A percentile compares a stretch with the other conserved stretches of the same genome.
These are phyloP conservation scores for Chascanopsetta lugubris DNA, from an alignment of 2,113 vertebrate species.

Conservation along the genomic window DNA sequence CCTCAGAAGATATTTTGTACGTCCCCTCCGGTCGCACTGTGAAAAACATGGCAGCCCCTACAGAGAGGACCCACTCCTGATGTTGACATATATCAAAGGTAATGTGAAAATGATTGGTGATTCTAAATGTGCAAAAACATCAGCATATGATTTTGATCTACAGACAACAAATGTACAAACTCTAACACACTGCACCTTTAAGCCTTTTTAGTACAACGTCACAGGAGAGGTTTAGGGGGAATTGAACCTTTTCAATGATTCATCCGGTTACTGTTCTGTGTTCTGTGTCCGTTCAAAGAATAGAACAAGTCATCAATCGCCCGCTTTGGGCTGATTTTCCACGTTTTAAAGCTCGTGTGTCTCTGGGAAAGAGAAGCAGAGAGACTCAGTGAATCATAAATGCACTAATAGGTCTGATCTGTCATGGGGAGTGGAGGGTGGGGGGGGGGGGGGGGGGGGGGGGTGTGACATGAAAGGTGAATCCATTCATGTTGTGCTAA, in stretches of 20 bases:
- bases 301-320: conserved; percentile 54
- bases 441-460: conserved; percentile 15
- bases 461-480: conserved; percentile 51
- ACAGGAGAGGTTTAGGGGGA: conserved; percentile 1
- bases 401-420: conserved; percentile 40
- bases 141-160: too few species aligned
- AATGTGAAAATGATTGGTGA: too few species aligned
- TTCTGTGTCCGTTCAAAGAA: conserved; percentile 5
- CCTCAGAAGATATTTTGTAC: too few species aligned
- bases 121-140: too few species aligned
- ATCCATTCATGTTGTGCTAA: conserved; percentile 42
- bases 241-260: conserved; percentile 7
- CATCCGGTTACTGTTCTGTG: conserved; percentile 1
- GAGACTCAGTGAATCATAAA: conserved; percentile 50
- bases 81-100: too few species aligned
- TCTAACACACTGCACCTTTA: too few species aligned
- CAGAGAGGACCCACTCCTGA: too few species aligned
- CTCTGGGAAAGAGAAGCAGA: conserved; percentile 31
- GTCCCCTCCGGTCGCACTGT: too few species aligned
- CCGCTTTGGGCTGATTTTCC: conserved; percentile 1
- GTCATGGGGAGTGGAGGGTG: conserved; percentile 38
- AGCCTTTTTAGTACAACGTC: too few species aligned
- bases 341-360: conserved; percentile 38
- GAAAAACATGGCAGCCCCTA: too few species aligned
- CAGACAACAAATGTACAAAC: too few species aligned